Conservation (phyloP, 2,797 vertebrate genomes). For the Bradypodion pumilum region DNA sequence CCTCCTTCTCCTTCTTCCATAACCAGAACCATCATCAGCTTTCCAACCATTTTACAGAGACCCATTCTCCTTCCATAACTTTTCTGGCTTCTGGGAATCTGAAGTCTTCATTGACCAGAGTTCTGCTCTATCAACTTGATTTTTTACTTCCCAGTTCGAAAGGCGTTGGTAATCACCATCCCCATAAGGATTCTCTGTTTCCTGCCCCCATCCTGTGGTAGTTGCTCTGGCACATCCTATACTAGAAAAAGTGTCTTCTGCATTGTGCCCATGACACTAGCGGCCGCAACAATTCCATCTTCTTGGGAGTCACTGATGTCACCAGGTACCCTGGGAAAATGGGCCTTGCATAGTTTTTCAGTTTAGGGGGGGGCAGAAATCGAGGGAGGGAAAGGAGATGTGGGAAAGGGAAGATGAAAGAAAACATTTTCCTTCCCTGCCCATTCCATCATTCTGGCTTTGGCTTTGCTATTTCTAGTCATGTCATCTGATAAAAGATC, state of each 20-base stretch:
- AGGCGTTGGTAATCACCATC: no score
- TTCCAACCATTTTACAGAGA: no score
- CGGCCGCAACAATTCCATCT: not conserved
- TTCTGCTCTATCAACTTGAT: not conserved
- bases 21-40: no score
- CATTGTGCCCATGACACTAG: no score
- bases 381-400: not conserved
- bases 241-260: not conserved
- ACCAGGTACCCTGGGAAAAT: not conserved
- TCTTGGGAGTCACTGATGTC: not conserved
- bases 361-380: not conserved
- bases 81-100: not conserved
- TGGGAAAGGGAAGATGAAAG: no score
- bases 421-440: not conserved
- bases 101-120: not conserved
- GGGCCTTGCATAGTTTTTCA: not conserved
- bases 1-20: no score
- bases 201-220: not conserved
- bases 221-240: not conserved
- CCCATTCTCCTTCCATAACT: no score
- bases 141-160: not conserved
- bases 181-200: not conserved
- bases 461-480: not conserved
- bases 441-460: not conserved
- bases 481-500: not conserved